These are phyloP conservation scores for Vollenhovia emeryi DNA, from an alignment of 1,140 invertebrate genomes.

Conservation along the genomic window DNA sequence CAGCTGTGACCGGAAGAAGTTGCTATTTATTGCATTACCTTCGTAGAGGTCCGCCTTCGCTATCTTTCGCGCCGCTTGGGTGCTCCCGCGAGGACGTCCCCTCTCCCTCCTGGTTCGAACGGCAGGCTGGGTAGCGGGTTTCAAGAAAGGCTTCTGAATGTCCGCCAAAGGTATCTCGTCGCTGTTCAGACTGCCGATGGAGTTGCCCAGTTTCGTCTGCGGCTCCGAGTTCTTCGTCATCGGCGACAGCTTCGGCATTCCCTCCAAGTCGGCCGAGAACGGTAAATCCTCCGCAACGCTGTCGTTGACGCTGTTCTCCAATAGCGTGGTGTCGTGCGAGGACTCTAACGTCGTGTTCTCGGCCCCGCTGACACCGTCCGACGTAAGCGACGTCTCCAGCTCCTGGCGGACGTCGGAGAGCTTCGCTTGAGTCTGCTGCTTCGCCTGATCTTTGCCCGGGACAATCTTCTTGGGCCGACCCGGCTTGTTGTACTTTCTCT, in stretches of 20 bases:
- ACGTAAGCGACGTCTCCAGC: constrained; percentile 23
- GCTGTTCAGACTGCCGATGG: constrained; percentile 69
- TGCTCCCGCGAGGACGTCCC: constrained; percentile 73
- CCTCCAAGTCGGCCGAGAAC: constrained; percentile 79
- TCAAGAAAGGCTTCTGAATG: constrained; percentile 81
- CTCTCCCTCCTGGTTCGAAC: constrained; percentile 76
- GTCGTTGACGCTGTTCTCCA: constrained; percentile 65
- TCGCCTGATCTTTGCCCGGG: constrained; percentile 68
- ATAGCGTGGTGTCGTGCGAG: constrained; percentile 49
- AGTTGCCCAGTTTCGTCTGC: constrained; percentile 75
- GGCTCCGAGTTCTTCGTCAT: constrained; percentile 79
- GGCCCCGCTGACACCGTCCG: constrained; percentile 63
- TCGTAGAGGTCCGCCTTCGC: constrained; percentile 78
- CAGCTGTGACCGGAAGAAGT: not conserved
- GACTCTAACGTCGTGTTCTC: constrained; percentile 74
- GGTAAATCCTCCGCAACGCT: constrained; percentile 67
- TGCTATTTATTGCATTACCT: constrained; percentile 67
- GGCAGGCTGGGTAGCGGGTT: constrained; percentile 70
- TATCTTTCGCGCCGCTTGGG: constrained; percentile 75
- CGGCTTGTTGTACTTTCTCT: constrained; percentile 81
- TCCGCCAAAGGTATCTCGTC: constrained; percentile 75
- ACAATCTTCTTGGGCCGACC: constrained; percentile 80
- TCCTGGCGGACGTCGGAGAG: constrained; percentile 60
- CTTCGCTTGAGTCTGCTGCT: constrained; percentile 51
- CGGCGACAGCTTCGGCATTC: constrained; percentile 84